Evolutionary conservation across 35 echinoderm and acorn worm species (phyloP).

Genomic region (Apostichopus japonicus): DNA sequence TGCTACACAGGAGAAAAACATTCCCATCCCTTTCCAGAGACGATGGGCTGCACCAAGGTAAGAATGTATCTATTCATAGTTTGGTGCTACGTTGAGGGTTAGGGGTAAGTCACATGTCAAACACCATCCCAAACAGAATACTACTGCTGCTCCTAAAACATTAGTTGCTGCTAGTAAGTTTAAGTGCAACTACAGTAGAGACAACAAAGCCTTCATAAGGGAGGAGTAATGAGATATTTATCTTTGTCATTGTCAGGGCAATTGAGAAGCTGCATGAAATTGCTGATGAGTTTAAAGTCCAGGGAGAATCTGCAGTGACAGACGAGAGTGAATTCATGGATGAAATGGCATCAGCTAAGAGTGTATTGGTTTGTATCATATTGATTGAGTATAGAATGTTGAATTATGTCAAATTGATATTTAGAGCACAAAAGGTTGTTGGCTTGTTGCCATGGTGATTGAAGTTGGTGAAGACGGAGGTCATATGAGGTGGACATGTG

Average conservation of each 20-base stretch:
- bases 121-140: no score
- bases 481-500: no score
- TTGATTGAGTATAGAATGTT: background rate
- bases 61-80: background rate
- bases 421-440: no score
- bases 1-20: background rate
- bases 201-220: no score
- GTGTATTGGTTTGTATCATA: background rate
- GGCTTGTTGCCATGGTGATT: no score
- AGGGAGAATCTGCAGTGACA: background rate
- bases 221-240: no score
- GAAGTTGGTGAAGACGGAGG: no score
- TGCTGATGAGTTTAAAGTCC: background rate
- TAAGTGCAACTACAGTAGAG: no score
- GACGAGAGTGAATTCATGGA: background rate
- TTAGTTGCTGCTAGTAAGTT: no score
- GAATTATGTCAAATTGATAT: no score
- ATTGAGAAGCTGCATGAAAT: slow-evolving; percentile 36
- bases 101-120: no score
- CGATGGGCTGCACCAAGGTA: background rate
- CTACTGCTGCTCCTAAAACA: no score
- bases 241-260: background rate
- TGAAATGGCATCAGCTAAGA: slow-evolving; percentile 3
- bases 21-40: background rate
- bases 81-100: background rate